A percentile compares a stretch with the other conserved stretches of the same genome.
These are phyloP conservation scores for Brachypodius melanocephalos DNA, from an alignment of 2,113 vertebrate species.

Conservation along the genomic window DNA sequence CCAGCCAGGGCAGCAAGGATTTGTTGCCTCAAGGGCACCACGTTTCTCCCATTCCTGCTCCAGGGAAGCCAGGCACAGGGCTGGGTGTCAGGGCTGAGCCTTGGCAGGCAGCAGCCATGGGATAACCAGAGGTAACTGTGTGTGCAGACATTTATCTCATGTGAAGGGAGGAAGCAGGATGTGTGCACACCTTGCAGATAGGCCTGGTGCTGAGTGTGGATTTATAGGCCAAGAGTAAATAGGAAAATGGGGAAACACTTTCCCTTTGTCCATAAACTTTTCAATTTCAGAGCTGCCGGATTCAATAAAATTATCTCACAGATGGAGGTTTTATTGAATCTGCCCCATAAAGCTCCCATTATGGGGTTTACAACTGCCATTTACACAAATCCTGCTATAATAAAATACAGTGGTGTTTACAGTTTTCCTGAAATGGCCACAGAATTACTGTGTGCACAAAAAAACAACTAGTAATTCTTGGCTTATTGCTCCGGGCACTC, in stretches of 20 bases:
- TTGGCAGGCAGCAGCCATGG: not conserved
- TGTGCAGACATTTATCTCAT: not conserved
- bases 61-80: not conserved
- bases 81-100: not conserved
- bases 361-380: slow-evolving; percentile 34
- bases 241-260: not conserved
- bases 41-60: not conserved
- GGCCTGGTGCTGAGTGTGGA: not conserved
- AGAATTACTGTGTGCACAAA: not conserved
- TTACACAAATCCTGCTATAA: slow-evolving; percentile 34
- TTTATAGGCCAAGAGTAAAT: slow-evolving; percentile 7
- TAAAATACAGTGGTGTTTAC: slow-evolving; percentile 59
- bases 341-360: slow-evolving; percentile 24
- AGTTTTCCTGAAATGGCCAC: not conserved
- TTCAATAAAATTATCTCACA: slow-evolving; percentile 43
- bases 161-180: not conserved
- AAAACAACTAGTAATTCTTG: not conserved
- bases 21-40: not conserved
- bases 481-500: not conserved
- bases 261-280: slow-evolving; percentile 39
- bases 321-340: slow-evolving; percentile 49
- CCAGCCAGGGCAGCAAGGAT: not conserved
- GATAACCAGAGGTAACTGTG: not conserved
- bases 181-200: not conserved
- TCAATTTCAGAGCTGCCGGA: slow-evolving; percentile 26